These are phyloP conservation scores for Drosophila acutilabella DNA, from an alignment of 2,888 invertebrate species.

Conservation along the genomic window DNA sequence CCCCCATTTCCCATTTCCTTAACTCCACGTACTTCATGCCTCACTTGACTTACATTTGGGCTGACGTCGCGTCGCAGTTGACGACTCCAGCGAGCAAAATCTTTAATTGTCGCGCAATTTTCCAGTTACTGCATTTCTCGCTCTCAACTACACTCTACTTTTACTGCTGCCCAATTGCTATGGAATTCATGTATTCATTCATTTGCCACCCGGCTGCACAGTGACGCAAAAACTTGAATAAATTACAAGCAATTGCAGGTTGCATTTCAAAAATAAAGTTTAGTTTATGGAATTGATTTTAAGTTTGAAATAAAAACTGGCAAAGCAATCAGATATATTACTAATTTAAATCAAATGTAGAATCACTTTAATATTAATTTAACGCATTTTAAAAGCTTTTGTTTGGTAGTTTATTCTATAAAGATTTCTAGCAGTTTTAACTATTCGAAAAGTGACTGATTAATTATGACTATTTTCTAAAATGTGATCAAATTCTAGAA, in stretches of 20 bases:
- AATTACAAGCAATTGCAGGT: neutral
- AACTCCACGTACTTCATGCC: conserved; percentile 68
- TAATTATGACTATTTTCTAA: neutral
- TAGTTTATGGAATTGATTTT: no score
- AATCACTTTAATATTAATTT: no score
- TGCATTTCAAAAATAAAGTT: neutral
- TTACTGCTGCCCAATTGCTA: conserved; percentile 61
- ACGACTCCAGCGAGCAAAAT: conserved; percentile 63
- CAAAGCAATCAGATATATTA: no score
- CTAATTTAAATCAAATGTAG: no score
- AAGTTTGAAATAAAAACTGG: no score
- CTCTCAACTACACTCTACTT: conserved; percentile 27
- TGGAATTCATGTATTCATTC: conserved; percentile 72
- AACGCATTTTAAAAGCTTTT: no score
- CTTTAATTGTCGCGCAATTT: conserved; percentile 82
- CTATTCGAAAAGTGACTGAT: neutral
- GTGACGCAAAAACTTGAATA: conserved; percentile 34
- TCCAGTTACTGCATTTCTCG: conserved; percentile 79
- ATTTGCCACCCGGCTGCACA: conserved; percentile 51
- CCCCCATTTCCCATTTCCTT: neutral
- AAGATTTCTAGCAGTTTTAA: neutral
- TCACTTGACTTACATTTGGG: conserved; percentile 75
- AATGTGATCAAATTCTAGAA: no score
- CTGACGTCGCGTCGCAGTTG: conserved; percentile 35
- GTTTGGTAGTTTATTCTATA: no score